phyloP scores from a whole-genome alignment of 1,140 invertebrate species.

The Apis cerana region DNA sequence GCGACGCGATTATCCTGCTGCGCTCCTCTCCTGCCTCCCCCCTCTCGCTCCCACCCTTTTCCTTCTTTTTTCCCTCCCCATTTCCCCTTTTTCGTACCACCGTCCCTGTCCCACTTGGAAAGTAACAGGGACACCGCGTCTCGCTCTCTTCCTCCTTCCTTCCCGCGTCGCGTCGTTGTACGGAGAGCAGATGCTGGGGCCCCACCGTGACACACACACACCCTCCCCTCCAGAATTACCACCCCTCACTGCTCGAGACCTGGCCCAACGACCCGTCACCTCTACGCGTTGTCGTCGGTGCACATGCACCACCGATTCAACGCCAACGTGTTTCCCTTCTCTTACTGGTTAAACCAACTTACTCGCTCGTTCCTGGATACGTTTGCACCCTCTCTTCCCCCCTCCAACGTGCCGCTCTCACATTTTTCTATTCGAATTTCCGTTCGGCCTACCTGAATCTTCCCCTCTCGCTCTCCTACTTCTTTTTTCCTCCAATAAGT shows the following conservation, averaged over 20 bases:
- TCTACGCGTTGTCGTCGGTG: conserved; percentile 38
- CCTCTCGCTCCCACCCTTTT: neutral
- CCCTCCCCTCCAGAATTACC: conserved; percentile 8
- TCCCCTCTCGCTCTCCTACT: conserved; percentile 8
- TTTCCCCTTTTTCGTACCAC: neutral
- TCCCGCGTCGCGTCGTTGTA: conserved; percentile 53
- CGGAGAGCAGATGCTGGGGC: conserved; percentile 66
- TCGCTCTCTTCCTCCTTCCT: conserved; percentile 36
- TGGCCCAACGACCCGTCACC: conserved; percentile 49
- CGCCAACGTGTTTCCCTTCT: neutral
- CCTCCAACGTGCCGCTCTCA: neutral
- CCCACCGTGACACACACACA: conserved; percentile 36
- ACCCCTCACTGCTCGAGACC: conserved; percentile 29
- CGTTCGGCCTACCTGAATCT: conserved; percentile 61
- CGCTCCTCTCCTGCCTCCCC: conserved; percentile 26
- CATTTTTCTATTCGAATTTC: conserved; percentile 66
- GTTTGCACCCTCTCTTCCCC: conserved; percentile 24
- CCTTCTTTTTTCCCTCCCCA: conserved; percentile 23
- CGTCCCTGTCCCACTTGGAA: neutral
- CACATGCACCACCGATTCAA: conserved; percentile 44
- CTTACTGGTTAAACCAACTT: neutral
- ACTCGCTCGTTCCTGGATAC: neutral
- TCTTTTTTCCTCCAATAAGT: conserved; percentile 36
- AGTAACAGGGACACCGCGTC: too few species aligned
- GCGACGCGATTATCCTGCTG: conserved; percentile 60